These are phyloP conservation scores for Bubo scandiacus DNA, from an alignment of 2,113 vertebrate genomes.

Conservation along the genomic window DNA sequence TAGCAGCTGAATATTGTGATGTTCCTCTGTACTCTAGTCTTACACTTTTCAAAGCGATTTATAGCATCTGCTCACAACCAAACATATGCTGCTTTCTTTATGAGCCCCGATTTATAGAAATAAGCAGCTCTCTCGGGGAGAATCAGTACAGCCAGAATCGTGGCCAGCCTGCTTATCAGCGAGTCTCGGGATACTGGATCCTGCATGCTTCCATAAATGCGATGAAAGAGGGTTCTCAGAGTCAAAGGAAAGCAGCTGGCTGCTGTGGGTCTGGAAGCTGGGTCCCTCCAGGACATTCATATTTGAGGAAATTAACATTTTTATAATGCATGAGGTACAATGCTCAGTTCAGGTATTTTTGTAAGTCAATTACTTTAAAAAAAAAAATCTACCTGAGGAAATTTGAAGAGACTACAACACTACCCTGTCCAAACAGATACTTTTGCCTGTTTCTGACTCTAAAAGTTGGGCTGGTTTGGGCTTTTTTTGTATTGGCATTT, in stretches of 20 bases:
- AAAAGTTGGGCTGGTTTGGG: not conserved
- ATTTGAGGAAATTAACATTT: not conserved
- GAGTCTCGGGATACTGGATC: not conserved
- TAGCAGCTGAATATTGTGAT: not conserved
- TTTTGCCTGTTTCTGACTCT: not conserved
- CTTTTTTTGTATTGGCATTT: not conserved
- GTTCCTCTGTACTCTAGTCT: not conserved
- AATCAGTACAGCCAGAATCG: accelerated
- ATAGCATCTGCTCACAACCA: not conserved
- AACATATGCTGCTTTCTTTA: not conserved
- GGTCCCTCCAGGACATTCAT: not conserved
- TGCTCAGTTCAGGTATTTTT: not conserved
- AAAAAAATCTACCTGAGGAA: not conserved
- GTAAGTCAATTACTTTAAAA: not conserved
- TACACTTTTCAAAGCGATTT: not conserved
- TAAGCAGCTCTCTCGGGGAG: not conserved
- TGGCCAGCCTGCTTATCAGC: not conserved
- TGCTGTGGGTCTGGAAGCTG: not conserved
- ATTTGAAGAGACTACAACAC: not conserved
- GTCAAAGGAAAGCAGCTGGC: accelerated
- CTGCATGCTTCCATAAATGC: not conserved
- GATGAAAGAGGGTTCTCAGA: not conserved
- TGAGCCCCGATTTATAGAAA: not conserved
- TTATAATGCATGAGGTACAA: not conserved
- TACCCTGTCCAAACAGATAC: not conserved